phyloP scores from a whole-genome alignment of 2,797 vertebrate genomes.

The Acanthurus leucopareius region DNA sequence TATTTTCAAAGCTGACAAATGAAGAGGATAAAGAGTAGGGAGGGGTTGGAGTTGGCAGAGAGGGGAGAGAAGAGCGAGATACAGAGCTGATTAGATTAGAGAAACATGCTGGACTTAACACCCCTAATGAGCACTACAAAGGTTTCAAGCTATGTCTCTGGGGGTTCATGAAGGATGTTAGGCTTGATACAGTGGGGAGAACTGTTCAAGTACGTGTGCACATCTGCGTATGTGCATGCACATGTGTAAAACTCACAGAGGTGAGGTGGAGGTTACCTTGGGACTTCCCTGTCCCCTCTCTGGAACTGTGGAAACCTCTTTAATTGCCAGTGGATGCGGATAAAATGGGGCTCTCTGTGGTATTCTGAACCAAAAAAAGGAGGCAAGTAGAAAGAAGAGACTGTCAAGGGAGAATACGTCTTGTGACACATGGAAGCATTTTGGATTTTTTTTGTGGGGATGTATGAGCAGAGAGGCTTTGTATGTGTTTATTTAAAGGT shows the following conservation, averaged over 20 bases:
- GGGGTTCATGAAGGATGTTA: constrained; percentile 54
- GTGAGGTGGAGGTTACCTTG: constrained; percentile 68
- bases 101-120: constrained; percentile 81
- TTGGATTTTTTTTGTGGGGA: constrained; percentile 5
- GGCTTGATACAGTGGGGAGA: constrained; percentile 44
- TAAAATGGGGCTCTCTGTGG: constrained; percentile 58
- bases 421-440: constrained; percentile 31
- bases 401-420: constrained; percentile 28
- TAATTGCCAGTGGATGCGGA: constrained; percentile 69
- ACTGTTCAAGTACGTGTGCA: constrained; percentile 31
- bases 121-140: constrained; percentile 85
- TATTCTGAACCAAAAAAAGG: constrained; percentile 48
- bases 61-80: constrained; percentile 32
- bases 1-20: constrained; percentile 77
- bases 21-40: constrained; percentile 73
- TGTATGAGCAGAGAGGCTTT: constrained; percentile 1
- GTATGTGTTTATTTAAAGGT: constrained; percentile 34
- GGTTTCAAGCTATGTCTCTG: constrained; percentile 65
- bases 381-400: constrained; percentile 43
- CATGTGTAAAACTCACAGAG: constrained; percentile 54
- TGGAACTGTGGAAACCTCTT: constrained; percentile 51
- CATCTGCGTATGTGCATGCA: constrained; percentile 4
- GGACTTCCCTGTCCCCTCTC: constrained; percentile 58
- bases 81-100: constrained; percentile 83
- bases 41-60: neutral